Conservation (phyloP, 2,113 vertebrate species). For the Agapornis roseicollis region DNA sequence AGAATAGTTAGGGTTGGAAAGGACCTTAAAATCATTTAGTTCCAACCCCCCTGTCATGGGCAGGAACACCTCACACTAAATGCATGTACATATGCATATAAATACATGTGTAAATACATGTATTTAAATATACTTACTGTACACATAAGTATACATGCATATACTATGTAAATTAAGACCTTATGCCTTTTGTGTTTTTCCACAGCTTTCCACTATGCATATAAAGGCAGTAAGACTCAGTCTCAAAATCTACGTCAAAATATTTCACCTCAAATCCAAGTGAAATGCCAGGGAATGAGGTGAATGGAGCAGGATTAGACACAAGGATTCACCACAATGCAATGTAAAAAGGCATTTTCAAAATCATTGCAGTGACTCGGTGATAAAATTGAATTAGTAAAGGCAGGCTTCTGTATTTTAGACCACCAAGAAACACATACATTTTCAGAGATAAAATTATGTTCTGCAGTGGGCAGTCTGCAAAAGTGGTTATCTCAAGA, state of each 20-base stretch:
- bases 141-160: background rate
- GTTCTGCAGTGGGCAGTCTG: background rate
- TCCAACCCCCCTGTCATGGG: no score
- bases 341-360: background rate
- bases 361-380: background rate
- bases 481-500: background rate
- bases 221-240: background rate
- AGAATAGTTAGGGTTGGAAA: no score
- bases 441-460: background rate
- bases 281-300: background rate
- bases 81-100: background rate
- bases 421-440: background rate
- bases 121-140: background rate
- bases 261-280: background rate
- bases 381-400: background rate
- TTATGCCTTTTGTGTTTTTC: background rate
- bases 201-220: background rate
- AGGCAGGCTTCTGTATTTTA: background rate
- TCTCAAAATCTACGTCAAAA: background rate
- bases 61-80: no score
- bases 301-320: background rate
- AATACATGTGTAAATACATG: background rate
- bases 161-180: background rate
- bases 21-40: no score
- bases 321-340: background rate